Evolutionary conservation across 2,888 invertebrate genomes (phyloP), one percentile per base, ranked within the genome.

Genomic region (Actias luna): DNA sequence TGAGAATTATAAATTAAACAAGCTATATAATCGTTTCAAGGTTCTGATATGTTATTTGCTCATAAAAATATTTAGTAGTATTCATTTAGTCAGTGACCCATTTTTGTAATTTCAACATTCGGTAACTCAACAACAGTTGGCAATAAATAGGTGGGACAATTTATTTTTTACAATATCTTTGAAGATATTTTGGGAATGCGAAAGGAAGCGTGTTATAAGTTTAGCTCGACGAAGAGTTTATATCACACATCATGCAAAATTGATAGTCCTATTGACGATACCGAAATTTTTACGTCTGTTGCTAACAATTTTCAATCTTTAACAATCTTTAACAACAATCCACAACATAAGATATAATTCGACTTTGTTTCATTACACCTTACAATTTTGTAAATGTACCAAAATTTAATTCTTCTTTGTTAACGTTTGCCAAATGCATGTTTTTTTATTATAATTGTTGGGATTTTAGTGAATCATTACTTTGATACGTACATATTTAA

Each of bases 41-140:
- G 8, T 50, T 16, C 4, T 50, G 12, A 22, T 50, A 50, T 50
- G 25, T 25, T 25, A 12, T 50, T 42, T 50, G 10, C 10, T 50
- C 46, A 12, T 50, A 50, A 39, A 25, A 4, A 25, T 50, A 10
- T 12, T 2, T 50, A 50, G 62, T 18, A 59, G 46, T 83, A 85
- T 77, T 76, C 77, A 77, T 70, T 72, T 69, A 69, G 29, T 29
- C 70, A 67, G 83, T 90, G 91, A 89, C 91, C 90, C 83, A 90
- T 89, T 90, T 91, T 86, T 83, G 78, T 82, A 85, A 85, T 79
- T 80, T 84, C 82, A 77, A 82, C 82, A 84, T 82, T 85, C 84
- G 81, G 83, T 79, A 85, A 79, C 76, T 79, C 77, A 75, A 76
- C 80, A 75, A 77, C 80, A 77, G 80, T 84, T 85, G 83, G 83